Evolutionary conservation across 2,113 vertebrate genomes (phyloP).

Genomic region (Colistium nudipinnis): DNA sequence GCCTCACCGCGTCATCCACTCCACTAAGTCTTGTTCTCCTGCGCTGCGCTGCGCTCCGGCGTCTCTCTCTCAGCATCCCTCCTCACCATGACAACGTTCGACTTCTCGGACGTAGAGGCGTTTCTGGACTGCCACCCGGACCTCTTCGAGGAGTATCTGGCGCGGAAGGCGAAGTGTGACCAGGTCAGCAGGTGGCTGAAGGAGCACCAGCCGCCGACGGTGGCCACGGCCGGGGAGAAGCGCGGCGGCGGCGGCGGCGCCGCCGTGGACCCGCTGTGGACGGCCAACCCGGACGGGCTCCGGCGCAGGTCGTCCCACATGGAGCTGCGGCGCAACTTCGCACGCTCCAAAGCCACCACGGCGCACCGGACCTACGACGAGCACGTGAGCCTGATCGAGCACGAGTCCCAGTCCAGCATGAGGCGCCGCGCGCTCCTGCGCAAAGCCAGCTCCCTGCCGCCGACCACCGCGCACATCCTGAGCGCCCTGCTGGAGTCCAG

Average conservation of each 20-base stretch:
- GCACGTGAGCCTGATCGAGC: slow-evolving; percentile 74
- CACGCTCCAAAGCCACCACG: slow-evolving; percentile 81
- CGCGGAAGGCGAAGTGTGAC: slow-evolving; percentile 79
- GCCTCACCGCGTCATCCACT: slow-evolving; percentile 10
- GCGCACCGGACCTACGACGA: slow-evolving; percentile 83
- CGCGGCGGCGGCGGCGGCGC: slow-evolving; percentile 41
- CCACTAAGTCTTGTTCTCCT: slow-evolving; percentile 28
- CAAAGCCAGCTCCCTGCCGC: slow-evolving; percentile 84
- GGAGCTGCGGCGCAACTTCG: slow-evolving; percentile 83
- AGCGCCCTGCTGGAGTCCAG: slow-evolving; percentile 84
- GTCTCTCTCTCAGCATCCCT: slow-evolving; percentile 12
- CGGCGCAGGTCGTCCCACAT: slow-evolving; percentile 81
- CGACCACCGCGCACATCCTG: slow-evolving; percentile 83
- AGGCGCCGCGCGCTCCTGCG: slow-evolving; percentile 82
- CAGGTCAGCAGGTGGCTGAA: slow-evolving; percentile 79
- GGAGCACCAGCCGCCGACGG: slow-evolving; percentile 75
- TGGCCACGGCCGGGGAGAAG: slow-evolving; percentile 67
- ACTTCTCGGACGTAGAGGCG: slow-evolving; percentile 83
- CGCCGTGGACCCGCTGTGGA: slow-evolving; percentile 67
- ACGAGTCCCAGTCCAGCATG: slow-evolving; percentile 80
- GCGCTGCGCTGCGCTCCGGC: slow-evolving; percentile 4
- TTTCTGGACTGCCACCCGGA: slow-evolving; percentile 84
- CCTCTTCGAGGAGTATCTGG: slow-evolving; percentile 82
- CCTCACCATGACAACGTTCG: slow-evolving; percentile 78
- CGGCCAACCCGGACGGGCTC: slow-evolving; percentile 72